Evolutionary conservation across 2,797 vertebrate species (phyloP), one percentile per base, ranked within the genome.

Genomic region (Rhabdophis nuchalis): DNA sequence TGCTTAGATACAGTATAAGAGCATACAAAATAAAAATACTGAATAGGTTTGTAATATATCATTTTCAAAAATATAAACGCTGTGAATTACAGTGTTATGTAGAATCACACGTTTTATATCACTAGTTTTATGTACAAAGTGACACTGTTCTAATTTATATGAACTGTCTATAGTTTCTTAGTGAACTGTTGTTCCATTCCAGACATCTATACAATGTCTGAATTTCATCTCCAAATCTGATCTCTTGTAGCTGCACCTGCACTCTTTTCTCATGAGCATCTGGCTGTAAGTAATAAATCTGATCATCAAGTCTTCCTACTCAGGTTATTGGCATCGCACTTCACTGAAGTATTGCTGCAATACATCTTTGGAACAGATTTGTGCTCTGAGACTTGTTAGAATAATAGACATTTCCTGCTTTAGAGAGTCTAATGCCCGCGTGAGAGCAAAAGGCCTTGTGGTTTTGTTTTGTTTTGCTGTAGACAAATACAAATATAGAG

Each of bases 301-400:
- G 89, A 50, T 87, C 90, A 92, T 52, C 60, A 92, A 1, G 29
- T 91, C 85, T 87, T 94, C 54, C 87, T 20, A 1, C 1, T 72
- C 61, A 12, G 77, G 58, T 64, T 93, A 85, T 85, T 94, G 94
- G 77, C 95, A 94, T 77, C 68, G 91, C 91, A 64, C n/a, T 94
- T 23, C 93, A 60, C 94, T 89, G 77, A 0, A 85, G 4, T 88
- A 61, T 90, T 92, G 85, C 89, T 93, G 89, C 52, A 88, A 20
- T 54, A 7, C 36, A 58, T 92, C 90, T 92, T 93, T 18, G 32
- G 72, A 95, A 87, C 36, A 93, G 92, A 93, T 88, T 27, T 50
- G 89, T 14, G 2, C 8, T 90, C 85, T 94, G 86, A 94, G 68
- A 89, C 52, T 95, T 88, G 93, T 93, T 92, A 60, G 56, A 93